Base-by-base conservation (phyloP, 2,888 invertebrate genomes). In the Drosophila ustulata region DNA sequence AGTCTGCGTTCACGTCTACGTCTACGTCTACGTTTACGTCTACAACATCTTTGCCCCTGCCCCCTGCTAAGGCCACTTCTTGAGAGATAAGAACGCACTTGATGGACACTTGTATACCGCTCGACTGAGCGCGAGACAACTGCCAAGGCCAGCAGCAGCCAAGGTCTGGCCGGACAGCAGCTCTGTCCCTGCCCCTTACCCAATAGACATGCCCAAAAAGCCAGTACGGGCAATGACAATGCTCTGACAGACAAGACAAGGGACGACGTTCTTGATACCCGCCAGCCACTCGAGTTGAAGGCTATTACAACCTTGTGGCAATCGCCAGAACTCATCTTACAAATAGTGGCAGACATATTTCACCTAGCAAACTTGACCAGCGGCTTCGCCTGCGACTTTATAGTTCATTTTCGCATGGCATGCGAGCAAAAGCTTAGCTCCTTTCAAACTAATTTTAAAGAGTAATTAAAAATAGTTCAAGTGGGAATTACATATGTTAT, bases 41-140 rank as follows among this genome's bases (percentile, higher is more conserved):
- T 9, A 7, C 13, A 3, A 5, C 3, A 0, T 37, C 37, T 37
- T 34, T 13, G 6, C 30, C 41, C 9, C 23, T 13, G 13, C 18
- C 26, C 5, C 13, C 45, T 37, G 61, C 30, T 57, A 59, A 41
- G 52, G 32, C 58, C 72, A 75, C 57, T 58, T 7, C 30, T 7
- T 30, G 8, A 57, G 58, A 77, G 77, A 75, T 76, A 76, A 74
- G 66, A 66, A 64, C 63, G 63, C 82, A 80, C 78, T 78, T 82
- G 82, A 82, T 75, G 80, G 82, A 85, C 82, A 82, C 82, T 82
- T 82, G 82, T 75, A 72, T 66, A 55, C 80, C 80, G 66, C 68
- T 70, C 77, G 58, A 69, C 62, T 66, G 66, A 62, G 47, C 63
- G 53, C 52, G 26, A 53, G 39, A 11, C 6, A 18, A 41, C 39